Percentiles rank a stretch among this genome's conserved stretches.
phyloP scores from a whole-genome alignment of 2,113 vertebrate genomes.

The Diglossa brunneiventris region DNA sequence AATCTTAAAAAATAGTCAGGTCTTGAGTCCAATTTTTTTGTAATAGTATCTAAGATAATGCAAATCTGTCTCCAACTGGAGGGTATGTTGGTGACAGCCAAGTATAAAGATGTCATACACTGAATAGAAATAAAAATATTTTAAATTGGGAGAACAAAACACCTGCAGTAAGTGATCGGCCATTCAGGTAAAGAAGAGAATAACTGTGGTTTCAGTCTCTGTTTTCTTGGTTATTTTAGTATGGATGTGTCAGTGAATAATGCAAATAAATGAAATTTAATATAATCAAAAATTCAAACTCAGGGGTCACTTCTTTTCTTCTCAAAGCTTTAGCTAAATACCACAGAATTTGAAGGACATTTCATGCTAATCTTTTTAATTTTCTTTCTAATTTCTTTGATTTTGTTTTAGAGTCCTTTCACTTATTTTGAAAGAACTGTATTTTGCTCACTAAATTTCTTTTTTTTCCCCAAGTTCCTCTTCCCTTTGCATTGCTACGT shows the following conservation, averaged over 20 bases:
- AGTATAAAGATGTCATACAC: neutral
- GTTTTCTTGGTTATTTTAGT: neutral
- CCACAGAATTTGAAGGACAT: neutral
- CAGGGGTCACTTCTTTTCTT: neutral
- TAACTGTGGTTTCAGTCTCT: neutral
- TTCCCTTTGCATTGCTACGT: neutral
- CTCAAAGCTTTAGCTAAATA: neutral
- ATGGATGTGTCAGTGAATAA: neutral
- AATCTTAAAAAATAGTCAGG: neutral
- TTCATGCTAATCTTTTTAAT: neutral
- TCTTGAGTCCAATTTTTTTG: neutral
- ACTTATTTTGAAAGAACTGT: neutral
- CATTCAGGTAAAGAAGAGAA: neutral
- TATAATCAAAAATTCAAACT: neutral
- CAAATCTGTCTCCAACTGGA: neutral
- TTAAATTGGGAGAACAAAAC: neutral
- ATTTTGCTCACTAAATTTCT: neutral
- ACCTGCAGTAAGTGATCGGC: neutral
- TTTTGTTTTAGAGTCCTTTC: neutral
- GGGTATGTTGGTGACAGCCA: neutral
- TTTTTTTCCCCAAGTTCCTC: neutral
- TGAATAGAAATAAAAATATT: neutral
- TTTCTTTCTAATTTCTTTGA: neutral
- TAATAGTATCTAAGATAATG: neutral
- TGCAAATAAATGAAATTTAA: neutral